Percentiles rank a stretch among this genome's conserved stretches.
These are phyloP conservation scores for Catharus ustulatus DNA, from an alignment of 2,797 vertebrate genomes.

Conservation along the genomic window DNA sequence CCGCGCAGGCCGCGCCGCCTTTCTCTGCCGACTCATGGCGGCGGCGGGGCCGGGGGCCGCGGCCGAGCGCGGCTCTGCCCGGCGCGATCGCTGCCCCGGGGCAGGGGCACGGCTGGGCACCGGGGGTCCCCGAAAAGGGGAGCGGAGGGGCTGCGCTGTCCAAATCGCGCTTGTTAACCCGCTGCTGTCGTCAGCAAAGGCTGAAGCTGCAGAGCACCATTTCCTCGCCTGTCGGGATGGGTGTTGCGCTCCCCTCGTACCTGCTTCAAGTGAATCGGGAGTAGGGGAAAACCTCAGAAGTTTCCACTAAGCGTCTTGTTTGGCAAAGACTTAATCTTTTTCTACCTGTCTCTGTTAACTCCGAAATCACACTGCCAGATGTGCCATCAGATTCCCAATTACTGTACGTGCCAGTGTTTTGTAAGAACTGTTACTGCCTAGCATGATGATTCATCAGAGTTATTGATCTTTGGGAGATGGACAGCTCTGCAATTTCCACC, in stretches of 20 bases:
- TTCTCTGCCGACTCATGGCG: constrained; percentile 17
- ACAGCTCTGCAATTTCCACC: constrained; percentile 40
- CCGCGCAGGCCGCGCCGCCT: constrained; percentile 21
- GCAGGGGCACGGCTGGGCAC: accelerated
- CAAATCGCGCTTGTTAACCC: background rate
- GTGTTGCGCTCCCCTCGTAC: background rate
- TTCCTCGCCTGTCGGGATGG: background rate
- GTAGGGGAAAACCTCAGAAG: constrained; percentile 12
- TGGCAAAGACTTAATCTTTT: background rate
- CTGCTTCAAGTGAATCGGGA: background rate
- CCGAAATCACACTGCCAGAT: background rate
- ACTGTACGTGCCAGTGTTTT: constrained; percentile 46
- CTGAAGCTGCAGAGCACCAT: constrained; percentile 28
- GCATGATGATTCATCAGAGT: constrained; percentile 61
- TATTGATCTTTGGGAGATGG: constrained; percentile 68
- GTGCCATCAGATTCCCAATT: constrained; percentile 51
- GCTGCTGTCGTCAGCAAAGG: constrained; percentile 44
- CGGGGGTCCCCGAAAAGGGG: background rate
- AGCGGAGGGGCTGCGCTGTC: background rate
- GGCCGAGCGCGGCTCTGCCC: background rate
- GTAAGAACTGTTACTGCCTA: constrained; percentile 41
- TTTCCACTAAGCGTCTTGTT: background rate
- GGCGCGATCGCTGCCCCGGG: background rate
- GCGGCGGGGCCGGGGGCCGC: background rate
- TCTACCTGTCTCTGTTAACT: constrained; percentile 18